Percentiles rank a stretch among this genome's conserved stretches.
phyloP scores from a whole-genome alignment of 2,797 vertebrate genomes.

The Leuciscus waleckii region DNA sequence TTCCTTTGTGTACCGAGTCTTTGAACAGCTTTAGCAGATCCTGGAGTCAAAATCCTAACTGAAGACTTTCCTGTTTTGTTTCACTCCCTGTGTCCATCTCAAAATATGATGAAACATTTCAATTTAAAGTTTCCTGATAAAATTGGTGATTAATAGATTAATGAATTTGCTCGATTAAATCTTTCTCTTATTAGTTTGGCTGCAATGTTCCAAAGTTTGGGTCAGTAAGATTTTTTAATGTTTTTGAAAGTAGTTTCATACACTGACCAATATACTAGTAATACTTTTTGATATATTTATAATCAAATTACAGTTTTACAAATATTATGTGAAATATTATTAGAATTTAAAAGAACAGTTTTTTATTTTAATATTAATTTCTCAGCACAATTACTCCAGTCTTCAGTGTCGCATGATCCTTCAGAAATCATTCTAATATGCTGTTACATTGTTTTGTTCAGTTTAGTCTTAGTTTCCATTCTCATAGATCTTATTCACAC shows the following conservation, averaged over 20 bases:
- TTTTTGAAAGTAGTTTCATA: background rate
- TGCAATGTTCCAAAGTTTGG: background rate
- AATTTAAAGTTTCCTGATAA: background rate
- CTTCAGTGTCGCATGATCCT: background rate
- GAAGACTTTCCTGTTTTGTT: slow-evolving; percentile 19
- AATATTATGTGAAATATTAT: background rate
- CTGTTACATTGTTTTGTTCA: background rate
- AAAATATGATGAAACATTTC: background rate
- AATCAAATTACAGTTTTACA: background rate
- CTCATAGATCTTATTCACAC: background rate
- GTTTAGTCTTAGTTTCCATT: background rate
- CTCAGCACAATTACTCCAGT: background rate
- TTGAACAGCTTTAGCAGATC: slow-evolving; percentile 7
- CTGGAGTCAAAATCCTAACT: background rate
- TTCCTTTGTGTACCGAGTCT: slow-evolving; percentile 18
- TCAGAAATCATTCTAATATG: background rate
- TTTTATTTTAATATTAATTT: background rate
- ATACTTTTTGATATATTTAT: background rate
- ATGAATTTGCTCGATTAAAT: background rate
- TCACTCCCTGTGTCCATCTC: background rate
- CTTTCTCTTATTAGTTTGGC: background rate
- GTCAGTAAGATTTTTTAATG: background rate
- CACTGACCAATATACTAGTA: background rate
- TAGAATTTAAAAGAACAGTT: background rate
- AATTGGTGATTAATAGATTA: background rate